Evolutionary conservation across 2,113 vertebrate genomes (phyloP).

Genomic region (Burhinus oedicnemus): DNA sequence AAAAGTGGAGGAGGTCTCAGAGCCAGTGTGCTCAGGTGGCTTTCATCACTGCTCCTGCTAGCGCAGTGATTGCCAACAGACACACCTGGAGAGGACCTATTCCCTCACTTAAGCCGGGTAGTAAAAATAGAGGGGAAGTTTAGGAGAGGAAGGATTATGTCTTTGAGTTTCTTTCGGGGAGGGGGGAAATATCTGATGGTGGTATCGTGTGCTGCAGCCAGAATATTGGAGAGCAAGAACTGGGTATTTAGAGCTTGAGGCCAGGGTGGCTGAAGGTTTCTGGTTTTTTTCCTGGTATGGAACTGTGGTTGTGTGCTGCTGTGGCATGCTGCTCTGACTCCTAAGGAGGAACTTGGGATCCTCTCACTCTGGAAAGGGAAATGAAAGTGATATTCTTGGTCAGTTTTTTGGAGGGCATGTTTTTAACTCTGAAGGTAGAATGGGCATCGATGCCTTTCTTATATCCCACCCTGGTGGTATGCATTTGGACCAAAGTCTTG

Average conservation of each 20-base stretch:
- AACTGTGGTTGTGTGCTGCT: rapidly evolving
- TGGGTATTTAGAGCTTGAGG: not conserved
- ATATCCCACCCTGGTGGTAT: not conserved
- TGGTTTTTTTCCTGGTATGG: not conserved
- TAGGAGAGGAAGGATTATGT: rapidly evolving
- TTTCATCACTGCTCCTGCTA: not conserved
- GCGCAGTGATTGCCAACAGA: not conserved
- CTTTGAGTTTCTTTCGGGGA: not conserved
- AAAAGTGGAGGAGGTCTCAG: not conserved
- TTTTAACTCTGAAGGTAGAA: not conserved
- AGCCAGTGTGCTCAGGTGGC: not conserved
- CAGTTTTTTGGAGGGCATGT: not conserved
- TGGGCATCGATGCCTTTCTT: not conserved
- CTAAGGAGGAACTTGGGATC: not conserved
- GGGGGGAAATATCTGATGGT: rapidly evolving
- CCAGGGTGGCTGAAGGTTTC: not conserved
- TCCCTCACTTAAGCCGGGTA: not conserved
- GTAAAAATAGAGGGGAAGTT: not conserved
- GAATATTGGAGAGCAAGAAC: not conserved
- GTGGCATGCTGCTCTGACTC: not conserved
- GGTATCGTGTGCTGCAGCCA: rapidly evolving
- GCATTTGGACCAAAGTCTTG: not conserved
- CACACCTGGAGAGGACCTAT: not conserved
- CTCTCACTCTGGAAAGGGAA: not conserved
- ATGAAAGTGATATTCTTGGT: not conserved